Conservation (phyloP, 2,888 invertebrate genomes). For the Rutpela maculata region DNA sequence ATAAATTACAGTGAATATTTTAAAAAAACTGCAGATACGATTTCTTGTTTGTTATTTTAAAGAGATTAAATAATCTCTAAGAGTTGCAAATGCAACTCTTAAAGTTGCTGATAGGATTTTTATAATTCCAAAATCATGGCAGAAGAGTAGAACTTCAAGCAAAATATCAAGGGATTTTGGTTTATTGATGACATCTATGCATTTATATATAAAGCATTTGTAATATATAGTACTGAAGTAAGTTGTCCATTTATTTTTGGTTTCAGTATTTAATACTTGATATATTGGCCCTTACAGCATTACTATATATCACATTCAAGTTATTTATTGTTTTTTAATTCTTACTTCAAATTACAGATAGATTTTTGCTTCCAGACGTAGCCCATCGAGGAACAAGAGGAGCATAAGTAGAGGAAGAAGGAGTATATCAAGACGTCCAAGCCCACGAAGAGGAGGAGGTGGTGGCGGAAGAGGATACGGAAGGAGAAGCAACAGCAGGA, state of each 20-base stretch:
- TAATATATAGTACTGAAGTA: neutral
- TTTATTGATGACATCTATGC: too few relatives aligned
- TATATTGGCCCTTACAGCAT: neutral
- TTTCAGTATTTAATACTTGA: neutral
- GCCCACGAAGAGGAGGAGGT: constrained; percentile 66
- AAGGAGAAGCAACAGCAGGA: constrained; percentile 66
- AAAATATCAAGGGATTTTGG: too few relatives aligned
- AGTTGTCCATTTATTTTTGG: neutral
- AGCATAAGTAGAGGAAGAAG: constrained; percentile 68
- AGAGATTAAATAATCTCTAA: too few relatives aligned
- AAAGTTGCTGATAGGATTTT: too few relatives aligned
- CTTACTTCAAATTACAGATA: constrained; percentile 65
- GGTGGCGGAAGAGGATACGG: constrained; percentile 69
- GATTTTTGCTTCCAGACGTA: constrained; percentile 67
- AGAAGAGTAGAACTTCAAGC: too few relatives aligned
- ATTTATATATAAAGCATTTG: neutral
- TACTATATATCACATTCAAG: neutral
- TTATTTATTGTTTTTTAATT: constrained; percentile 47
- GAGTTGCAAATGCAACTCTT: too few relatives aligned
- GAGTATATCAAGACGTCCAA: constrained; percentile 62
- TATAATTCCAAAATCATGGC: too few relatives aligned
- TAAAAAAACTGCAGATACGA: too few relatives aligned
- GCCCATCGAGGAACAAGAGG: constrained; percentile 69
- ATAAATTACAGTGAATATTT: too few relatives aligned
- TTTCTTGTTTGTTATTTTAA: too few relatives aligned